These are phyloP conservation scores for Drosophila colorata DNA, from an alignment of 2,888 invertebrate genomes.

Conservation along the genomic window DNA sequence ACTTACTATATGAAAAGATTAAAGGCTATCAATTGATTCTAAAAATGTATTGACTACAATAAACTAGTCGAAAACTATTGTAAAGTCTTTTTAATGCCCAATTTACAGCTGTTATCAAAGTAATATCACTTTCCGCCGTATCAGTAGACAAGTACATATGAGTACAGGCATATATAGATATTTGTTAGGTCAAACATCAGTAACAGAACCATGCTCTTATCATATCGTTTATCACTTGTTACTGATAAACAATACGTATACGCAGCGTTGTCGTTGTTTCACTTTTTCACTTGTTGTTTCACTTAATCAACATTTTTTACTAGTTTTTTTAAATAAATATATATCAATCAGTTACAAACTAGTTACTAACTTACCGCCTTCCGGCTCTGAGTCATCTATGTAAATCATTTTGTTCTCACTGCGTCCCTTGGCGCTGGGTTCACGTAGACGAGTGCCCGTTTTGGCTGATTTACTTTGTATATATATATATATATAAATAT, in stretches of 20 bases:
- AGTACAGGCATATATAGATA: conserved; percentile 7
- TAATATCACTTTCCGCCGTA: conserved; percentile 7
- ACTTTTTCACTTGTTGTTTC: background rate
- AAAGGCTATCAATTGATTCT: background rate
- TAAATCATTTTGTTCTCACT: conserved; percentile 89
- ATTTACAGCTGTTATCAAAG: conserved; percentile 38
- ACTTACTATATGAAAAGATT: no score
- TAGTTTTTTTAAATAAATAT: background rate
- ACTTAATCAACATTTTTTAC: conserved; percentile 1
- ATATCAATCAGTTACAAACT: conserved; percentile 2
- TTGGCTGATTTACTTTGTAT: conserved; percentile 24
- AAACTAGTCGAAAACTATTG: conserved; percentile 22
- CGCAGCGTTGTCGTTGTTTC: conserved; percentile 17
- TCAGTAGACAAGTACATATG: conserved; percentile 9
- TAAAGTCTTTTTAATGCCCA: conserved; percentile 37
- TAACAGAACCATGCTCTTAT: conserved; percentile 1
- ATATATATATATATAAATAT: background rate
- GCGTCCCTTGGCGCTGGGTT: conserved; percentile 62
- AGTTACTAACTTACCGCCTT: conserved; percentile 90
- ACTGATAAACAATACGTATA: conserved; percentile 39
- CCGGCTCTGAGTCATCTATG: conserved; percentile 95
- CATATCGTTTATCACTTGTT: conserved; percentile 41
- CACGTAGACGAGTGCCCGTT: conserved; percentile 80
- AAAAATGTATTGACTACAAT: conserved; percentile 2
- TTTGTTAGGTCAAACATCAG: conserved; percentile 3